Evolutionary conservation across 2,888 invertebrate species (phyloP).

Genomic region (Nomada ruficornis): DNA sequence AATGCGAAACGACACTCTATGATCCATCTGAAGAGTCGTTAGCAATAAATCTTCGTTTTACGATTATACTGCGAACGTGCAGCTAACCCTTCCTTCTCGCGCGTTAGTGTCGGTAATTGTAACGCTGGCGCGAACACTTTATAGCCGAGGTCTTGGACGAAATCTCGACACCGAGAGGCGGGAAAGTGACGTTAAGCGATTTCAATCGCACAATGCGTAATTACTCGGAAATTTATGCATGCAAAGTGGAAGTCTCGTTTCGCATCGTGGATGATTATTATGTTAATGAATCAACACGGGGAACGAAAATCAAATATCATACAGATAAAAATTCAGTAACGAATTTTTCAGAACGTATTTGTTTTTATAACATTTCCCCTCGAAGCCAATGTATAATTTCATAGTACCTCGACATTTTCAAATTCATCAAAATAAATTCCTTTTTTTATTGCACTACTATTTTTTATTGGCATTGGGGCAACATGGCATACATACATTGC

Average conservation of each 20-base stretch:
- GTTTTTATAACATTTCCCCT: too few relatives aligned
- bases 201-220: slow-evolving; percentile 47
- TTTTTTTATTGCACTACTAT: too few relatives aligned
- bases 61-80: background rate
- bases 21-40: slow-evolving; percentile 2
- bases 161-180: slow-evolving; percentile 13
- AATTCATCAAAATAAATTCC: too few relatives aligned
- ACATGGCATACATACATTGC: too few relatives aligned
- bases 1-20: slow-evolving; percentile 5
- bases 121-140: slow-evolving; percentile 12
- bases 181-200: slow-evolving; percentile 28
- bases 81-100: slow-evolving; percentile 32
- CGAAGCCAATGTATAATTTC: too few relatives aligned
- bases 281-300: slow-evolving; percentile 12
- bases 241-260: slow-evolving; percentile 16
- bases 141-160: slow-evolving; percentile 27
- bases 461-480: too few relatives aligned
- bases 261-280: background rate
- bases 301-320: background rate
- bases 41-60: background rate
- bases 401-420: too few relatives aligned
- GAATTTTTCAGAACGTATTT: too few relatives aligned
- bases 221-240: slow-evolving; percentile 12
- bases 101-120: slow-evolving; percentile 13
- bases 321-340: too few relatives aligned